Evolutionary conservation across 2,113 vertebrate genomes (phyloP).

Genomic region (Serranochromis macrocephalus): DNA sequence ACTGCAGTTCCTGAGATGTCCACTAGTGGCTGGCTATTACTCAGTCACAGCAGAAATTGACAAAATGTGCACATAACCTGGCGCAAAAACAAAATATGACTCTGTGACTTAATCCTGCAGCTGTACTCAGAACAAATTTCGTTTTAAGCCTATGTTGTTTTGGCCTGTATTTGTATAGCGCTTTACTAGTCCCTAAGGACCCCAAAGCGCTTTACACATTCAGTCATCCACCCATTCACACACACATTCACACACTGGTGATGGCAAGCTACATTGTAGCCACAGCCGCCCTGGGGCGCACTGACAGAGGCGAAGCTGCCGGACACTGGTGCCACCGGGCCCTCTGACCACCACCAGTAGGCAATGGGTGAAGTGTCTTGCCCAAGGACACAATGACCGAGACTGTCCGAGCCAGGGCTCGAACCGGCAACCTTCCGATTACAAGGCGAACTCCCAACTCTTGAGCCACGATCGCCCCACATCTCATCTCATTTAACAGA

Average conservation of each 20-base stretch:
- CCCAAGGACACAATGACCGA: neutral
- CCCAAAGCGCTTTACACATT: neutral
- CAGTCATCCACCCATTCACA: neutral
- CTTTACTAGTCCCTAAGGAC: neutral
- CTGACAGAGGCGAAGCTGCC: too few species aligned
- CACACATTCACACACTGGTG: neutral
- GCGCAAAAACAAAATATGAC: neutral
- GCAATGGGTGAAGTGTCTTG: neutral
- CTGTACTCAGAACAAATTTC: neutral
- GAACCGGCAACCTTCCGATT: neutral
- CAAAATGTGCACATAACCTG: neutral
- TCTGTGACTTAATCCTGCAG: neutral
- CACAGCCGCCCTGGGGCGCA: fast-evolving
- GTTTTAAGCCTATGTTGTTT: neutral
- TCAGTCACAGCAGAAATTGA: neutral
- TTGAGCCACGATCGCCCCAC: neutral
- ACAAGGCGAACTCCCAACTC: neutral
- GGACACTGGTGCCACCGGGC: too few species aligned
- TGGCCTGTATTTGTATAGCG: neutral
- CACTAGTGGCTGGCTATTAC: neutral
- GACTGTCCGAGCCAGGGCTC: neutral
- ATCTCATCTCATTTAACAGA: neutral
- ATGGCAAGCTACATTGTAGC: neutral
- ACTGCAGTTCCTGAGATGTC: neutral
- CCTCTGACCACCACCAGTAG: neutral